These are phyloP conservation scores for Lanius collurio DNA, from an alignment of 2,113 vertebrate genomes.

Conservation along the genomic window DNA sequence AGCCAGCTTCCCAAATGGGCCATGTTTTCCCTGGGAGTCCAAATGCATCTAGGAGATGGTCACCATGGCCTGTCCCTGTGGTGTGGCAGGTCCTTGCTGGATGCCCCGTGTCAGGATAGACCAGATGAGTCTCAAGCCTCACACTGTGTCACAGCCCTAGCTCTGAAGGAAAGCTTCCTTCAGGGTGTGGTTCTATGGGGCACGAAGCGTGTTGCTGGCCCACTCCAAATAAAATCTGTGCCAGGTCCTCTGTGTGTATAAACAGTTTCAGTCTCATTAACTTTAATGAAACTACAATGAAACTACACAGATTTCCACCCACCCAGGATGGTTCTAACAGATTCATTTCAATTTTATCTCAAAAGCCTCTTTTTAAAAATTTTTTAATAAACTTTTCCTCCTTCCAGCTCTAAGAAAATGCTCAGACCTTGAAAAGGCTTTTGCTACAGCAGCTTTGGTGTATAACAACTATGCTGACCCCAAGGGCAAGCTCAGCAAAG, in stretches of 20 bases:
- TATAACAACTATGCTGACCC: constrained; percentile 69
- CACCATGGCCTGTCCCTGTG: neutral
- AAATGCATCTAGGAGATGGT: neutral
- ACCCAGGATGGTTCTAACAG: neutral
- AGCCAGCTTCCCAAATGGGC: neutral
- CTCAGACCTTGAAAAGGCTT: constrained; percentile 78
- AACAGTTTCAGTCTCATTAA: constrained; percentile 32
- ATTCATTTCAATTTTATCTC: neutral
- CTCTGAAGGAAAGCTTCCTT: accelerated
- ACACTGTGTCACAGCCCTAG: neutral
- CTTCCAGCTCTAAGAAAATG: constrained; percentile 70
- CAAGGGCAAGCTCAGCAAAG: constrained; percentile 73
- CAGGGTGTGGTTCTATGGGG: neutral
- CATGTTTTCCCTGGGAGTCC: neutral
- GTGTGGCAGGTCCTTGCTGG: neutral
- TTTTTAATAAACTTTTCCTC: neutral
- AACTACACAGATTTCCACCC: neutral
- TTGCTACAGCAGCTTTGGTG: constrained; percentile 68
- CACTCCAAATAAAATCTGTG: constrained; percentile 29
- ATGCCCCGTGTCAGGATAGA: neutral
- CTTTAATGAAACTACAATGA: constrained; percentile 30
- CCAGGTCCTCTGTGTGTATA: constrained; percentile 14
- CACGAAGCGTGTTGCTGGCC: neutral
- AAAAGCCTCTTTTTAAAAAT: neutral
- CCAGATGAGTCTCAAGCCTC: accelerated